Evolutionary conservation across 2,888 invertebrate species (phyloP).

Genomic region (Zelleria hepariella): DNA sequence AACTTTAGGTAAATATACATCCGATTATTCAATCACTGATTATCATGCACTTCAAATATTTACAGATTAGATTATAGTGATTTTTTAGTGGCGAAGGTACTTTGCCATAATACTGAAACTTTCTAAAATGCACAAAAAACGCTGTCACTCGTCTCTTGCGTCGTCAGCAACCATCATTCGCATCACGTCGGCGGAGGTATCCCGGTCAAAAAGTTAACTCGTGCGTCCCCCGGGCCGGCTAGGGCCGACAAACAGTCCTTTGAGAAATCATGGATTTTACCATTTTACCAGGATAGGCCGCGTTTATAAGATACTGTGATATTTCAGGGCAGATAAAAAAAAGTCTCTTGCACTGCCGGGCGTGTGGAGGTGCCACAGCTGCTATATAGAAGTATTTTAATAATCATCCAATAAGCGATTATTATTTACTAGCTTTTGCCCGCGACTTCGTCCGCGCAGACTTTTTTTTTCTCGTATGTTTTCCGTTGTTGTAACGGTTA

Average conservation of each 20-base stretch:
- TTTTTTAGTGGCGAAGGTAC: background rate
- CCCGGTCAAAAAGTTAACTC: constrained; percentile 68
- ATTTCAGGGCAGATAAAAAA: background rate
- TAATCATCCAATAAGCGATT: too few relatives aligned
- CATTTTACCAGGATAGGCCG: background rate
- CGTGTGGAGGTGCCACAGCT: too few relatives aligned
- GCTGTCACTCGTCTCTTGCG: background rate
- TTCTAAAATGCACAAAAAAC: background rate
- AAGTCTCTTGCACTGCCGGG: background rate
- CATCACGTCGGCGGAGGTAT: constrained; percentile 61
- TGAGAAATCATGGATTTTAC: constrained; percentile 59
- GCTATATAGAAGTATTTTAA: too few relatives aligned
- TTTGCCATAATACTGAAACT: background rate
- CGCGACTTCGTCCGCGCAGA: too few relatives aligned
- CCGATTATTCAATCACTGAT: too few relatives aligned
- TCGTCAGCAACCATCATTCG: constrained; percentile 26
- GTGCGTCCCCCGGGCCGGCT: constrained; percentile 41
- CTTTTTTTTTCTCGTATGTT: too few relatives aligned
- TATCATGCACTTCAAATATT: too few relatives aligned
- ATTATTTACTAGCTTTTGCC: too few relatives aligned
- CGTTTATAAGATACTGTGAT: constrained; percentile 23
- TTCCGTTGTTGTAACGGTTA: too few relatives aligned
- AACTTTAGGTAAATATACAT: too few relatives aligned
- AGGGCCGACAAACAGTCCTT: constrained; percentile 54
- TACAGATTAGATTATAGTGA: background rate